Conservation (phyloP, 2,888 invertebrate species). For the Monopis laevigella region DNA sequence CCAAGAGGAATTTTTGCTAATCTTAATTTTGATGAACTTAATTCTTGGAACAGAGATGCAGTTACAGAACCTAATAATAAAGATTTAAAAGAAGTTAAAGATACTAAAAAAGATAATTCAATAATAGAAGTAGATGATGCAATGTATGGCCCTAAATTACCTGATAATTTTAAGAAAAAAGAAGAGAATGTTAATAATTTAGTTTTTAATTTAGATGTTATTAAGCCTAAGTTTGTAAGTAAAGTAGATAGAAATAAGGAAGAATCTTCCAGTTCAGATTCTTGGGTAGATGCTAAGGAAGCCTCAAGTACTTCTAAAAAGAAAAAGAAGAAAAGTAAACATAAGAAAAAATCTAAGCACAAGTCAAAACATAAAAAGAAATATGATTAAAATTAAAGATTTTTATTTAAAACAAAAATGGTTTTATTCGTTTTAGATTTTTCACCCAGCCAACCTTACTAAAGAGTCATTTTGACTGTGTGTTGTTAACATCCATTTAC, state of each 20-base stretch:
- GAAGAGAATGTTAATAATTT: conserved; percentile 13
- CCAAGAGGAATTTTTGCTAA: conserved; percentile 78
- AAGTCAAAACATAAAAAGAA: conserved; percentile 55
- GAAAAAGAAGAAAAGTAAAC: conserved; percentile 53
- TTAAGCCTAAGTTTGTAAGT: conserved; percentile 28
- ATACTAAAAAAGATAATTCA: conserved; percentile 12
- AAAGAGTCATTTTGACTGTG: no score
- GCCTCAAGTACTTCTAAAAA: conserved; percentile 41
- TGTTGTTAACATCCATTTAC: no score
- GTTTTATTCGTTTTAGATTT: no score
- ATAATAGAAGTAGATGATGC: conserved; percentile 24
- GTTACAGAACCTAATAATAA: conserved; percentile 13
- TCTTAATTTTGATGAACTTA: conserved; percentile 68
- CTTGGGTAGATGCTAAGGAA: conserved; percentile 61
- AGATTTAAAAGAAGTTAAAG: conserved; percentile 19
- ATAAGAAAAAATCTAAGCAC: conserved; percentile 44
- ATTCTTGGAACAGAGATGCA: conserved; percentile 46
- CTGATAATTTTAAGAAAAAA: conserved; percentile 45
- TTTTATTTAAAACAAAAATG: no score
- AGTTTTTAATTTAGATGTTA: no score
- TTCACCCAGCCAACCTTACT: no score
- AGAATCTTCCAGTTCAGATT: conserved; percentile 44
- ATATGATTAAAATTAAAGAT: conserved; percentile 28
- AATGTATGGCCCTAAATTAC: conserved; percentile 69
- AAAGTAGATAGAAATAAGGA: conserved; percentile 24